Evolutionary conservation across 2,113 vertebrate genomes (phyloP).

Genomic region (Rousettus leschenaultii): DNA sequence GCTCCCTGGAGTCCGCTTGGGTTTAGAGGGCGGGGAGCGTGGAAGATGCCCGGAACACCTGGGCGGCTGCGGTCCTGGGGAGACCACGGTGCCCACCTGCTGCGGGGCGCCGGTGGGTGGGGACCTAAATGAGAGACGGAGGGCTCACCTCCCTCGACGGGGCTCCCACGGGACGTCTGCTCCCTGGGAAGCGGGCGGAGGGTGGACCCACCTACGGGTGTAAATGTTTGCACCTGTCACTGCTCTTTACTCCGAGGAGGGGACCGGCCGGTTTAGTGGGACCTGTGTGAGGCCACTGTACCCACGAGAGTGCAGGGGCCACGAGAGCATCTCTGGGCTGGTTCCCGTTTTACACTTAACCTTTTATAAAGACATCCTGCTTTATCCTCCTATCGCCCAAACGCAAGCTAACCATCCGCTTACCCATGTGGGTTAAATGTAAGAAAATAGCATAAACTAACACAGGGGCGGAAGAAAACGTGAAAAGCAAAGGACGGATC

Average conservation of each 20-base stretch:
- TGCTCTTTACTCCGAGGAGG: neutral
- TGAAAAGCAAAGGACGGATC: neutral
- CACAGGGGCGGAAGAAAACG: neutral
- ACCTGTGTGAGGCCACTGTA: fast-evolving
- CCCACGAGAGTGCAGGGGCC: neutral
- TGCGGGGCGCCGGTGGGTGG: fast-evolving
- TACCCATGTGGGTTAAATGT: neutral
- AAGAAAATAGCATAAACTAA: neutral
- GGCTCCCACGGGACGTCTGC: neutral
- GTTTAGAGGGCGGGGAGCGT: fast-evolving
- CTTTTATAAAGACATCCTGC: neutral
- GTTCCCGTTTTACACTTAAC: neutral
- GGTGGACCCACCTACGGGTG: too few relatives aligned
- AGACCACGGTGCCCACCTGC: fast-evolving
- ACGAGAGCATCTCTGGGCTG: neutral
- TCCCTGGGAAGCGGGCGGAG: neutral
- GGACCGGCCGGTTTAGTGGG: fast-evolving
- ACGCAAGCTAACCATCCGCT: neutral
- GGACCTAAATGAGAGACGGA: neutral
- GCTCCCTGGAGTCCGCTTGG: neutral
- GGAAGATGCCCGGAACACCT: fast-evolving
- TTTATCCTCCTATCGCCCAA: neutral
- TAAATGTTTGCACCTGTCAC: fast-evolving
- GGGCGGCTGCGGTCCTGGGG: neutral
- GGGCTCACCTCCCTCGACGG: fast-evolving